Conservation (phyloP, 2,113 vertebrate genomes). For the Dicrurus megarhynchus region DNA sequence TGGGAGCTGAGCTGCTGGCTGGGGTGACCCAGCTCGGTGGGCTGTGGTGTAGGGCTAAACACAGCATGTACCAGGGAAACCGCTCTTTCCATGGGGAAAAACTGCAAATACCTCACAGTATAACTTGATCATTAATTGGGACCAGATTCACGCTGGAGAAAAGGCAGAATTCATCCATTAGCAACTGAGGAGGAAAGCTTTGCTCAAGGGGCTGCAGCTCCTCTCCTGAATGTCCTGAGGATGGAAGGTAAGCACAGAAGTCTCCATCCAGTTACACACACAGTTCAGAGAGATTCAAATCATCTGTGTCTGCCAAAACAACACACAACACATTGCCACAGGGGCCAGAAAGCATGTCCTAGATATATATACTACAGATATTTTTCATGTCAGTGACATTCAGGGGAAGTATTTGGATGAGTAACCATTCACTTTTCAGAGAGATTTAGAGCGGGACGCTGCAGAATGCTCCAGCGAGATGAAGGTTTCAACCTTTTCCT, state of each 20-base stretch:
- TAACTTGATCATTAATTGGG: rapidly evolving
- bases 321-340: background rate
- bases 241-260: background rate
- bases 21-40: background rate
- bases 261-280: background rate
- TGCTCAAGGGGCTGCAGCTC: background rate
- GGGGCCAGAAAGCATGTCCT: background rate
- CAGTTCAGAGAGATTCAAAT: background rate
- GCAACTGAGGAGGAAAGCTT: background rate
- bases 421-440: background rate
- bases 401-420: background rate
- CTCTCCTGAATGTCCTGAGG: background rate
- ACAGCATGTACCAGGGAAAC: background rate
- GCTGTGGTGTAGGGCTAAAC: background rate
- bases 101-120: background rate
- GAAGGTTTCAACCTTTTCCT: background rate
- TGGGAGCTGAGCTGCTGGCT: background rate
- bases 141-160: background rate
- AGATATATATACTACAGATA: background rate
- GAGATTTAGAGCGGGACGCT: background rate
- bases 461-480: background rate
- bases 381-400: background rate
- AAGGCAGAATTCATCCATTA: background rate
- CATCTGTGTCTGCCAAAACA: background rate
- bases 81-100: background rate